Evolutionary conservation across 1,140 invertebrate species (phyloP).

Genomic region (Apis dorsata): DNA sequence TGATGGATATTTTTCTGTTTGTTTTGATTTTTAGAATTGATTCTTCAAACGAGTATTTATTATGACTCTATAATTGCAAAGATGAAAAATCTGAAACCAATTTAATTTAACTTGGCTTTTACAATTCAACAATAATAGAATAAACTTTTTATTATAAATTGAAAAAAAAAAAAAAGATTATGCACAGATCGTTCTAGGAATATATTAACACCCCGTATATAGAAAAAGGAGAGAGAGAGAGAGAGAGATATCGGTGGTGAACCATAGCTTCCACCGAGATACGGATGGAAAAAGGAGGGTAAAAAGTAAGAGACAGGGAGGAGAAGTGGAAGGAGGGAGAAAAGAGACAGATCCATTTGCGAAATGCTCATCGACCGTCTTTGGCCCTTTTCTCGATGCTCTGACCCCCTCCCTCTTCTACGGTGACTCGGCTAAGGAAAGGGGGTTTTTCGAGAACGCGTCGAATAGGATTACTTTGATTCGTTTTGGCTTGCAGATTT

Average conservation of each 20-base stretch:
- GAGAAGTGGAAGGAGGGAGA: slow-evolving; percentile 36
- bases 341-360: slow-evolving; percentile 75
- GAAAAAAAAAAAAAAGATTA: slow-evolving; percentile 22
- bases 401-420: slow-evolving; percentile 22
- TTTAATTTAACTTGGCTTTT: no score
- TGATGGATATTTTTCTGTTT: neutral
- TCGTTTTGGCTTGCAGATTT: slow-evolving; percentile 80
- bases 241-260: slow-evolving; percentile 55
- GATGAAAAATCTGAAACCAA: no score
- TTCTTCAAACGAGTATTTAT: no score
- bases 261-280: slow-evolving; percentile 52
- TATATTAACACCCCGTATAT: no score
- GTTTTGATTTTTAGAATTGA: no score
- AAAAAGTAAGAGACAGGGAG: neutral
- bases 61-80: no score
- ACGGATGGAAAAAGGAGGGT: slow-evolving; percentile 21
- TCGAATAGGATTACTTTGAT: slow-evolving; percentile 78
- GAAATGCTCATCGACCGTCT: slow-evolving; percentile 78
- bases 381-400: slow-evolving; percentile 55
- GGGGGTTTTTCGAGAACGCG: slow-evolving; percentile 73
- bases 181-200: neutral
- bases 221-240: neutral
- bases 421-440: slow-evolving; percentile 19
- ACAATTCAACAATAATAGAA: no score
- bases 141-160: slow-evolving; percentile 1